Base-by-base conservation (phyloP, 1,140 invertebrate species). In the Procambarus clarkii region DNA sequence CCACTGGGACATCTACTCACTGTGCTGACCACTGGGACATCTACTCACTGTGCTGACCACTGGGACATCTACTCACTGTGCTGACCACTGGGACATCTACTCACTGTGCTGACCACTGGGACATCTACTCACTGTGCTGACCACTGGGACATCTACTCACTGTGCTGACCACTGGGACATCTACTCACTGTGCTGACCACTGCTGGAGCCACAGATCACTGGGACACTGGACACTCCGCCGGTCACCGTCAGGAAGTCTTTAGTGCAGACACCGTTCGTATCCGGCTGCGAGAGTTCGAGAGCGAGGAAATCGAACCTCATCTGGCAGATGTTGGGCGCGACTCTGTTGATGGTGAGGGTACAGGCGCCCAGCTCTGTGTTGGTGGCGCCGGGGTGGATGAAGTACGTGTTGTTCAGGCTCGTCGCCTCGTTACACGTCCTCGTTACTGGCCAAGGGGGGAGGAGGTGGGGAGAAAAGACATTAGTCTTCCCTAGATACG, bases 261-360 rank as follows among this genome's bases (percentile, higher is more conserved):
- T 96, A 2, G 95, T 94, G 94, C 97, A 98, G 54, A 95, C 95
- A 2, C 97, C 97, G 93, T 96, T 96, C 0, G 95, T 96, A 92
- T 96, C 95, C 0, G 97, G 97, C 89, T 97, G 96, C 0, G 96
- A 95, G 21, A 98, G 94, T 64, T 95, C 95, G 79, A 97, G 95
- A 74, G 97, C 96, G 78, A 97, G 93, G 93, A 98, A 97, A 92
- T 98, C 97, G 64, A 98, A 85, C 46, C 97, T 95, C 2, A 98
- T 94, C 96, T 98, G 97, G 93, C 97, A 98, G 92, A 97, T 96
- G 48, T 96, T 95, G 0, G 94, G 94, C 93, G 96, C 96, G 93
- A 96, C 96, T 69, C 96, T 96, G 90, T 96, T 95, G 0, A 98
- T 95, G 18, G 96, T 96, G 90, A 97, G 96, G 2, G 95, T 95